Evolutionary conservation across 2,113 vertebrate species (phyloP), one percentile per base, ranked within the genome.

Genomic region (Seriola aureovittata): DNA sequence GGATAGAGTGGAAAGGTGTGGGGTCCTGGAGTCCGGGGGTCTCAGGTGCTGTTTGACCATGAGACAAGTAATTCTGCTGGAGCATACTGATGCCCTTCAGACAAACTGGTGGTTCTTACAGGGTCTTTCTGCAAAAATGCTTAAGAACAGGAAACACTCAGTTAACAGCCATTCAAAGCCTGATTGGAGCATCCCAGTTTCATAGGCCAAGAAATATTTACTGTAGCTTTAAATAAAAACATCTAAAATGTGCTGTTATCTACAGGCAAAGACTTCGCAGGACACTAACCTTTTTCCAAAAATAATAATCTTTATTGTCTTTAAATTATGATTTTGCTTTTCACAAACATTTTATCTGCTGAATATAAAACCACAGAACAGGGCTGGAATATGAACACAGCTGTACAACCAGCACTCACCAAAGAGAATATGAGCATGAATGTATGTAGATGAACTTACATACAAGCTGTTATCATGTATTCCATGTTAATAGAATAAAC

Each of bases 401-500:
- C 66, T 48, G 59, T 48, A 55, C 44, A 64, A 52, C 7, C 71
- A 71, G 0, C 40, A 16, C 60, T 75, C 23, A 73, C 55, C 66
- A 69, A 78, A 72, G 63, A 75, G 38, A 32, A 71, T 12, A 40
- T 25, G 55, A 6, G 72, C 71, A 80, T 78, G 58, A 67, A 72
- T 69, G 85, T 68, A 74, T 73, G 66, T 52, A 67, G 17, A 75
- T n/a, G 12, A 71, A 62, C 40, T 0, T 10, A 14, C n/a, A 54
- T 57, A 44, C 40, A 80, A 36, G 55, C 68, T 38, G 16, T 62
- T 46, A 12, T 50, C 12, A 12, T 77, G 85, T 80, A 60, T 76
- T 75, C 70, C 62, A 34, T 78, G 80, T 85, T 19, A 81, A 36
- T 36, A 72, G 81, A 89, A 89, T 77, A 80, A 85, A 81, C 63